These are phyloP conservation scores for Brachystomella parvula DNA, from an alignment of 1,140 invertebrate genomes.

Conservation along the genomic window DNA sequence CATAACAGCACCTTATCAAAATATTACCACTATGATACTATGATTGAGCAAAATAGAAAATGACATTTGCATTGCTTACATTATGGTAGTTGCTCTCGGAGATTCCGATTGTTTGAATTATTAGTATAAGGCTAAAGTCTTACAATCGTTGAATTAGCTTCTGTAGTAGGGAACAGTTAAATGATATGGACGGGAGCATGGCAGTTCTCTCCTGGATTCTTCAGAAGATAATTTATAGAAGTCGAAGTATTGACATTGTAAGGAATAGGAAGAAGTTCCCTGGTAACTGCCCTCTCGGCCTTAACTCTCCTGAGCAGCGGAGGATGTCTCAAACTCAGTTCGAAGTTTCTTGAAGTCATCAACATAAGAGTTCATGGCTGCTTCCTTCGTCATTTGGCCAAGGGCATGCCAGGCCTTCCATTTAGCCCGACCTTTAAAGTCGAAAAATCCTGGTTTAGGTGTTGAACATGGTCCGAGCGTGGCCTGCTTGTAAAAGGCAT, in stretches of 20 bases:
- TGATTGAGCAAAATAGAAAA: too few relatives aligned
- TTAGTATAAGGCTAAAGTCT: too few relatives aligned
- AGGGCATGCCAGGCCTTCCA: conserved; percentile 23
- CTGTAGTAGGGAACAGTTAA: too few relatives aligned
- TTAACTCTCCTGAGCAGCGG: conserved; percentile 2
- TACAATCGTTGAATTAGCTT: too few relatives aligned
- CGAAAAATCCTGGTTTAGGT: conserved; percentile 46
- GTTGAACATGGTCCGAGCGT: conserved; percentile 49
- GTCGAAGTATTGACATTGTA: neutral
- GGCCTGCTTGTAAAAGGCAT: conserved; percentile 54
- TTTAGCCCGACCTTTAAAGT: conserved; percentile 17
- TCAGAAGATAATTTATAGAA: neutral
- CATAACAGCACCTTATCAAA: too few relatives aligned
- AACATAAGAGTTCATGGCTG: conserved; percentile 26
- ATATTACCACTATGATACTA: too few relatives aligned
- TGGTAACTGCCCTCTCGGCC: neutral
- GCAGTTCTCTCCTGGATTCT: neutral
- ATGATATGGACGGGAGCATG: too few relatives aligned
- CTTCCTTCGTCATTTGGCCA: conserved; percentile 26
- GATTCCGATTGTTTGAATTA: too few relatives aligned
- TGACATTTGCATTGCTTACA: too few relatives aligned
- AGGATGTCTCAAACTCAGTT: neutral
- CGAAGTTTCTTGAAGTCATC: conserved; percentile 19
- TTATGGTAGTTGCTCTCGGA: too few relatives aligned
- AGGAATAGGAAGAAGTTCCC: neutral